phyloP scores from a whole-genome alignment of 1,140 invertebrate genomes.

The Nasonia giraulti region DNA sequence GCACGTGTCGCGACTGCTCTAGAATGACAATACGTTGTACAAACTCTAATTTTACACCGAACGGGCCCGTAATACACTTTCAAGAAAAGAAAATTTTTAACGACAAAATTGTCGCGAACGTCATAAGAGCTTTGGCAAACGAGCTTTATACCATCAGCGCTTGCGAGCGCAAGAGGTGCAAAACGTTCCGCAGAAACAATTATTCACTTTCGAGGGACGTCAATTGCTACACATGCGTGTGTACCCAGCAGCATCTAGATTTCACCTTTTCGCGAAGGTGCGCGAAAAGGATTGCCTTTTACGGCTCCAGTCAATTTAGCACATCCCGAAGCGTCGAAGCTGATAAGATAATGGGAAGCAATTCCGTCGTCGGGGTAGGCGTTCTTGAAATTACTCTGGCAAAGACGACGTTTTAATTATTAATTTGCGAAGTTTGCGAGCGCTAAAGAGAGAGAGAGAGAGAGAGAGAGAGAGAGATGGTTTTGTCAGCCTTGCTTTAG shows the following conservation, averaged over 20 bases:
- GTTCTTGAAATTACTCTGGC: slow-evolving; percentile 29
- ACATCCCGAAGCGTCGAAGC: slow-evolving; percentile 42
- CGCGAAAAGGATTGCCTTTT: neutral
- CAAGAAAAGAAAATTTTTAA: no score
- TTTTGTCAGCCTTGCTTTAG: no score
- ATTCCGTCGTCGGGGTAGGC: slow-evolving; percentile 52
- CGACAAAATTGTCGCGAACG: no score
- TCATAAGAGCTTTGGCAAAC: no score
- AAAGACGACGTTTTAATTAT: slow-evolving; percentile 2
- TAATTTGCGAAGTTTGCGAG: neutral
- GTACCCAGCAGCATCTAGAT: neutral
- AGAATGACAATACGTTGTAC: no score
- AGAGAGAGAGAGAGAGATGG: neutral
- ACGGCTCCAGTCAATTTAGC: slow-evolving; percentile 21
- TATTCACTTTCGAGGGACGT: neutral
- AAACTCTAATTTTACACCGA: no score
- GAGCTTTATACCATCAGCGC: neutral
- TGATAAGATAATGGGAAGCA: slow-evolving; percentile 70
- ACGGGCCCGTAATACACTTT: no score
- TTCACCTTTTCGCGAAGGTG: neutral
- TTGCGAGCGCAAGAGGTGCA: neutral
- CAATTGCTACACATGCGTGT: neutral
- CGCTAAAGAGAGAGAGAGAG: neutral
- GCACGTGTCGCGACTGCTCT: no score
- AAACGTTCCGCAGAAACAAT: neutral